Evolutionary conservation across 2,888 invertebrate species (phyloP), one percentile per base, ranked within the genome.

Genomic region (Octodonta nipae): DNA sequence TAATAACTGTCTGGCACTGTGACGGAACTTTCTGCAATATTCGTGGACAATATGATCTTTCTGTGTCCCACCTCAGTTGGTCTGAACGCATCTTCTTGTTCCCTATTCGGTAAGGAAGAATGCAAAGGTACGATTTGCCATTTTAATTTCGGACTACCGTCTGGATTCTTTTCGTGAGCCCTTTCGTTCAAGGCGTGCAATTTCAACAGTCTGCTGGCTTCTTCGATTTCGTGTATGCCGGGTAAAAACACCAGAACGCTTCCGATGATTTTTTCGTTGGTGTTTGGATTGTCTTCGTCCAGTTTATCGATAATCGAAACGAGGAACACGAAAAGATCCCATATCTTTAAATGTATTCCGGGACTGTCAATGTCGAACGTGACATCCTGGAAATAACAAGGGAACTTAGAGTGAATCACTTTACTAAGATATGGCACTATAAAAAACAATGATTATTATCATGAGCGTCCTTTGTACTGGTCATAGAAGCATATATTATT

Each of bases 11-110:
- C 87, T 0, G 85, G 78, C 5, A 91, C 86, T 0, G 91, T 91
- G 44, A 91, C 80, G 29, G 88, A 88, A 58, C 87, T 88, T 62
- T 91, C 91, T 1, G 89, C 88, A 43, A 91, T 87, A 59, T 91
- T 91, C 5, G 91, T 91, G 1, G 89, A 75, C 22, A 91, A 63
- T 49, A 91, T 88, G 28, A 91, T 72, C 60, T 93, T 89, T 37
- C 92, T 70, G 41, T 65, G 58, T 3, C 75, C 77, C 2, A 60
- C 54, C n/a, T 70, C 68, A 2, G 81, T 71, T 8, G 65, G 60
- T 28, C 64, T 48, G 50, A 81, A 81, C 4, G 74, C 75, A 42
- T 57, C 60, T 8, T 60, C 54, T 48, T 82, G 79, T 43, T 81
- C 78, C 22, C 76, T 75, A 20, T 62, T 63, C 0, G 80, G 74